These are phyloP conservation scores for Chaetodon auriga DNA, from an alignment of 2,113 vertebrate genomes.

Conservation along the genomic window DNA sequence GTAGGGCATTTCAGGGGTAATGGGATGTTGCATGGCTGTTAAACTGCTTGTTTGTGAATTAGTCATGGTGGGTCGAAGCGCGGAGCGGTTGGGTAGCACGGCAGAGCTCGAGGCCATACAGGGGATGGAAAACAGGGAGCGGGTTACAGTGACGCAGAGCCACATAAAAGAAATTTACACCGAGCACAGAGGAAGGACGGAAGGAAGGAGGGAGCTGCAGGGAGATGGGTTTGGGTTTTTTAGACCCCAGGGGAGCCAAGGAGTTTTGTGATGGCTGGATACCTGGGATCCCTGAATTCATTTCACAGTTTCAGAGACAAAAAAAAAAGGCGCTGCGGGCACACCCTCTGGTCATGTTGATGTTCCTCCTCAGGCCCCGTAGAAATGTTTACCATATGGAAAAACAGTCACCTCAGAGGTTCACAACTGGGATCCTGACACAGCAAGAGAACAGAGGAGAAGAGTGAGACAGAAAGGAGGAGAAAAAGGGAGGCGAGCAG, in stretches of 20 bases:
- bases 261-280: constrained; percentile 69
- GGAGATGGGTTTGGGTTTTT: constrained; percentile 56
- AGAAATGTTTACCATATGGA: constrained; percentile 77
- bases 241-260: constrained; percentile 68
- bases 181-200: constrained; percentile 22
- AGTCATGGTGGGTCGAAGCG: constrained; percentile 64
- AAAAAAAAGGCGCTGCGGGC: constrained; percentile 68
- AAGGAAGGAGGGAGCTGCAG: constrained; percentile 23
- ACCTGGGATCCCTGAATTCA: constrained; percentile 77
- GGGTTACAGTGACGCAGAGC: constrained; percentile 64
- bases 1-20: constrained; percentile 56
- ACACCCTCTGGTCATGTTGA: constrained; percentile 63
- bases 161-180: constrained; percentile 66
- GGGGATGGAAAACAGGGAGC: constrained; percentile 52
- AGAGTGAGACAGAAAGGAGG: constrained; percentile 10
- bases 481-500: not conserved
- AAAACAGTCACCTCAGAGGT: constrained; percentile 83
- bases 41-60: constrained; percentile 76
- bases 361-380: constrained; percentile 65
- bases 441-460: constrained; percentile 69
- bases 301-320: constrained; percentile 79
- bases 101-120: constrained; percentile 61
- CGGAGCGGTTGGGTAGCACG: constrained; percentile 37
- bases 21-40: constrained; percentile 66
- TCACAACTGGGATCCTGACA: constrained; percentile 87